Evolutionary conservation across 2,888 invertebrate species (phyloP).

Genomic region (Stictocephala bisonia): DNA sequence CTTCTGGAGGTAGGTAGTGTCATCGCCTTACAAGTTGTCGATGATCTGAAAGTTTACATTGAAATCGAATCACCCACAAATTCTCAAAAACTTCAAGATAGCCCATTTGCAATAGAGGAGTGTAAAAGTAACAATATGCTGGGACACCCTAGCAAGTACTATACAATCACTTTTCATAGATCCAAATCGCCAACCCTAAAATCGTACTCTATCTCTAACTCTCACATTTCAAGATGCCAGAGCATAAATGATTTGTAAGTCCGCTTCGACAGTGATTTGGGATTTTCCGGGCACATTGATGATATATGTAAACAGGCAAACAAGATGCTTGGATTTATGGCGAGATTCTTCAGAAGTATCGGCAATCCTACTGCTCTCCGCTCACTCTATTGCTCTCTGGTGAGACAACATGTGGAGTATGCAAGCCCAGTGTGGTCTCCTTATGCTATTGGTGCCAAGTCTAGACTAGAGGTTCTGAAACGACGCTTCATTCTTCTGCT

Average conservation of each 20-base stretch:
- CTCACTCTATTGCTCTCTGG: no score
- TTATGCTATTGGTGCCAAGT: no score
- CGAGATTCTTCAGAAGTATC: no score
- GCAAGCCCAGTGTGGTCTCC: no score
- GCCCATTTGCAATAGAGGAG: not conserved
- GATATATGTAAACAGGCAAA: not conserved
- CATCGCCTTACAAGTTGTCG: not conserved
- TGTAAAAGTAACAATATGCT: not conserved
- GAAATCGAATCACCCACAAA: not conserved
- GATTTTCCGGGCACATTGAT: not conserved
- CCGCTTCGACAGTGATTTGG: not conserved
- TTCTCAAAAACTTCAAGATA: not conserved
- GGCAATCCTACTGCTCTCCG: no score
- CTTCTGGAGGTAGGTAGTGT: not conserved
- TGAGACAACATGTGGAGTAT: no score
- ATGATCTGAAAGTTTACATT: slow-evolving; percentile 3
- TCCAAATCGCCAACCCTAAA: slow-evolving; percentile 1
- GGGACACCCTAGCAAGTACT: not conserved
- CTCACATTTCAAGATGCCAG: not conserved
- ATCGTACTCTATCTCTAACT: not conserved
- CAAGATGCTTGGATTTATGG: no score
- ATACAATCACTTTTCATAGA: not conserved
- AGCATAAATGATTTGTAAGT: not conserved
- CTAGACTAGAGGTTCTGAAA: no score
- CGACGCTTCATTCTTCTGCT: no score